Evolutionary conservation across 2,113 vertebrate genomes (phyloP).

Genomic region (Gallinago jamesoni): DNA sequence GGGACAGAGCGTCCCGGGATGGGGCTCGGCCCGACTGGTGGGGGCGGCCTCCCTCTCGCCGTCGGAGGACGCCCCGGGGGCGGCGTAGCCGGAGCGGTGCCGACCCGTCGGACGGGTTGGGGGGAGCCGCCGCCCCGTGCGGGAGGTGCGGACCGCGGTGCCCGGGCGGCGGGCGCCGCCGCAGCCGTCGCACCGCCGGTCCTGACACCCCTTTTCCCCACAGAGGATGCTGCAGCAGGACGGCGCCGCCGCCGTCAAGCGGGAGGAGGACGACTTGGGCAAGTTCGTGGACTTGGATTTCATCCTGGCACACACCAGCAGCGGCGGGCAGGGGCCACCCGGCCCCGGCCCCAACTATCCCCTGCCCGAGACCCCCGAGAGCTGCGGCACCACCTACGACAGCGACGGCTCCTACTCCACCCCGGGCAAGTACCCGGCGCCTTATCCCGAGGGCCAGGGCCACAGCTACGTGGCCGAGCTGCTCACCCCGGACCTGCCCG

Average conservation of each 20-base stretch:
- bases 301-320: slow-evolving; percentile 85
- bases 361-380: slow-evolving; percentile 89
- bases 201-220: slow-evolving; percentile 9
- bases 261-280: slow-evolving; percentile 87
- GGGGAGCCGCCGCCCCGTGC: background rate
- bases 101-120: slow-evolving; percentile 30
- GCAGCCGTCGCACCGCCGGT: background rate
- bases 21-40: background rate
- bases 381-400: slow-evolving; percentile 80
- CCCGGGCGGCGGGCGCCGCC: background rate
- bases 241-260: slow-evolving; percentile 50
- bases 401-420: slow-evolving; percentile 76
- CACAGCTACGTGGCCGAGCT: slow-evolving; percentile 89
- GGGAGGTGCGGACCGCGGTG: background rate
- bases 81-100: background rate
- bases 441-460: slow-evolving; percentile 70
- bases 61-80: background rate
- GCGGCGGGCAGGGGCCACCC: slow-evolving; percentile 47
- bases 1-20: background rate
- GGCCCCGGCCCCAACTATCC: slow-evolving; percentile 74
- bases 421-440: slow-evolving; percentile 49
- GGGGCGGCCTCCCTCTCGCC: background rate
- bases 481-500: slow-evolving; percentile 76
- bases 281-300: slow-evolving; percentile 90
- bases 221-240: slow-evolving; percentile 69